phyloP scores from a whole-genome alignment of 2,888 invertebrate genomes.

The Philereme transversata region DNA sequence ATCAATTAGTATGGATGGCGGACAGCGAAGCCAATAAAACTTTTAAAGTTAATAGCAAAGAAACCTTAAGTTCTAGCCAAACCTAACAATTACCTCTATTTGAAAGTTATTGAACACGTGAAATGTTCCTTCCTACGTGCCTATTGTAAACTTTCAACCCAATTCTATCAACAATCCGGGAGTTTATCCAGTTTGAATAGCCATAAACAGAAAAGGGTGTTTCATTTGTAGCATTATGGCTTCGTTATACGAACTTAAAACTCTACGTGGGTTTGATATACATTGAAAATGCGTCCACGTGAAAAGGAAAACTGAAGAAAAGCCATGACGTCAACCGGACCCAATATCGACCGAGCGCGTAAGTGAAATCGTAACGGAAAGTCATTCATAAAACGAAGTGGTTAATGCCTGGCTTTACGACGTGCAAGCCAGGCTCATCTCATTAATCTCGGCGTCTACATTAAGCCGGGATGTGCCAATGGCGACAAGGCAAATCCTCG shows the following conservation, averaged over 20 bases:
- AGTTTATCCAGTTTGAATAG: conserved; percentile 61
- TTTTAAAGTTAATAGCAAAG: neutral
- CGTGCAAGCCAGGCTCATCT: conserved; percentile 60
- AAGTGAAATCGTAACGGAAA: conserved; percentile 42
- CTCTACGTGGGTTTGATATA: conserved; percentile 25
- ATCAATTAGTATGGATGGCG: too few relatives aligned
- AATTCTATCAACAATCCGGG: conserved; percentile 65
- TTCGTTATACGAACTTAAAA: conserved; percentile 25
- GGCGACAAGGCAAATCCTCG: conserved; percentile 75
- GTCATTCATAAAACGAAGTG: conserved; percentile 50
- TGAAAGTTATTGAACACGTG: conserved; percentile 63
- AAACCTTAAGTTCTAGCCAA: conserved; percentile 19
- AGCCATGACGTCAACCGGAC: conserved; percentile 31
- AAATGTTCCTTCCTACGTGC: conserved; percentile 70
- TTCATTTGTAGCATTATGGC: conserved; percentile 39
- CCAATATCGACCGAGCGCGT: conserved; percentile 27
- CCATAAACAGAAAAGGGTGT: conserved; percentile 54
- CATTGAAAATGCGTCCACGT: conserved; percentile 20
- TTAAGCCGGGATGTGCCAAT: conserved; percentile 78
- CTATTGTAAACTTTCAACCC: conserved; percentile 70
- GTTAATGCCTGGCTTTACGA: conserved; percentile 45
- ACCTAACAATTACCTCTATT: conserved; percentile 33
- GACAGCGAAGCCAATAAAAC: too few relatives aligned
- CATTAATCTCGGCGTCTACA: conserved; percentile 78
- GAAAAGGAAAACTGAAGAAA: conserved; percentile 29